Evolutionary conservation across 2,113 vertebrate genomes (phyloP), one percentile per base, ranked within the genome.

Genomic region (Lontra canadensis): DNA sequence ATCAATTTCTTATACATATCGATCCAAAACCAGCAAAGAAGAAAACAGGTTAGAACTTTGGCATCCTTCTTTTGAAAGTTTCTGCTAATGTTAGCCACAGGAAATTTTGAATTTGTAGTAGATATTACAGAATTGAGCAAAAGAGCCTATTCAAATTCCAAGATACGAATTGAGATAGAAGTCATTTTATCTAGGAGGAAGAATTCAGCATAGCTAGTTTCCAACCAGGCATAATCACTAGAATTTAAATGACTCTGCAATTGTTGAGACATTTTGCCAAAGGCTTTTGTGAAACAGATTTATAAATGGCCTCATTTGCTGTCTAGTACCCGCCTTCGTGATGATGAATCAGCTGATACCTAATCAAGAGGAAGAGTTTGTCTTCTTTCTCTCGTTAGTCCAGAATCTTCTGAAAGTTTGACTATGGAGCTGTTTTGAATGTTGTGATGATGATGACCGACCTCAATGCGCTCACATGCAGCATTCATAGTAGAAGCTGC

Each of bases 81-180:
- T 52, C 76, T 57, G 61, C 73, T 90, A 49, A 71, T 42, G 57
- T 73, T 73, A 67, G 29, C 61, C 69, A 73, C 4, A 49, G 57
- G 57, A 91, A 95, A 95, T 52, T 95, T 80, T 83, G 85, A 95
- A 94, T 81, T 63, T 15, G 3, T 88, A 67, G 47, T 76, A 88
- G 63, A 92, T 93, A 88, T 76, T 25, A 57, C 29, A 74, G 12
- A n/a, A 87, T 96, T 52, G 69, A 88, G 20, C 34, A 93, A 95
- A 95, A 88, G 25, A 76, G 21, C 42, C 25, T 85, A 44, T 79
- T 69, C 42, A 42, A 90, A 80, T 12, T 74, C 36, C 17, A 73
- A 74, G 44, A 52, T 44, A 61, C 84, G 90, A 82, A 92, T 89
- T 78, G 78, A 87, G 44, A 74, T 36, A n/a, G 47, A 79, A 93